phyloP scores from a whole-genome alignment of 2,888 invertebrate species.

The Zygogramma bicolorata region DNA sequence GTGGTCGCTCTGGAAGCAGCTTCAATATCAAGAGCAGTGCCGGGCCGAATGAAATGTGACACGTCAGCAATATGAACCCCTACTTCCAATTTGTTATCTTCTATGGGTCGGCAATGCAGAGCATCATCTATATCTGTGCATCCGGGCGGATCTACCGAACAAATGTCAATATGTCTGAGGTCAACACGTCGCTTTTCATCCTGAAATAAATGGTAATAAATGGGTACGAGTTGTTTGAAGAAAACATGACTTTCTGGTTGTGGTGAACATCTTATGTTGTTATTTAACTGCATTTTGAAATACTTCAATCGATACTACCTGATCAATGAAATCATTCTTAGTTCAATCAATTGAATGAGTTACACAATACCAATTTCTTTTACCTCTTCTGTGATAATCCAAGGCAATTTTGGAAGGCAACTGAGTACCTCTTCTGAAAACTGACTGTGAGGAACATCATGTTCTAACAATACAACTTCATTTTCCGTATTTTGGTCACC shows the following conservation, averaged over 20 bases:
- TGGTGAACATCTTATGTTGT: background rate
- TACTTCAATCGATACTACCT: too few relatives aligned
- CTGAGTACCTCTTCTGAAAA: slow-evolving; percentile 95
- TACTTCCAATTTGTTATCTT: slow-evolving; percentile 82
- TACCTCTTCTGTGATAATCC: slow-evolving; percentile 88
- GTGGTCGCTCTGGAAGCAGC: slow-evolving; percentile 95
- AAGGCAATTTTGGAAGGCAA: slow-evolving; percentile 90
- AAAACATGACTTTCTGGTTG: background rate
- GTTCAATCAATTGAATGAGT: background rate
- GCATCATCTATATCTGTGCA: slow-evolving; percentile 99
- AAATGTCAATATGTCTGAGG: slow-evolving; percentile 86
- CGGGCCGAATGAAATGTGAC: slow-evolving; percentile 94
- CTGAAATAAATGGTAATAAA: slow-evolving; percentile 67
- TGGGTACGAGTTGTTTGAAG: background rate
- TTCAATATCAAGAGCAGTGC: slow-evolving; percentile 92
- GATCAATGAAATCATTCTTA: too few relatives aligned
- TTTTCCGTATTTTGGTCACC: slow-evolving; percentile 97
- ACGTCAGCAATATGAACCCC: slow-evolving; percentile 99
- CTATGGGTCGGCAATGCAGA: slow-evolving; percentile 85
- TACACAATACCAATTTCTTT: background rate
- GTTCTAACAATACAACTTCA: slow-evolving; percentile 94
- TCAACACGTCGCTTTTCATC: slow-evolving; percentile 85
- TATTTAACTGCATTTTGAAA: too few relatives aligned
- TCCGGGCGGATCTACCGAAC: slow-evolving; percentile 97
- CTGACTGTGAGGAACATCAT: slow-evolving; percentile 95